Evolutionary conservation across 2,888 invertebrate genomes (phyloP).

Genomic region (Scaptomyza reducta): DNA sequence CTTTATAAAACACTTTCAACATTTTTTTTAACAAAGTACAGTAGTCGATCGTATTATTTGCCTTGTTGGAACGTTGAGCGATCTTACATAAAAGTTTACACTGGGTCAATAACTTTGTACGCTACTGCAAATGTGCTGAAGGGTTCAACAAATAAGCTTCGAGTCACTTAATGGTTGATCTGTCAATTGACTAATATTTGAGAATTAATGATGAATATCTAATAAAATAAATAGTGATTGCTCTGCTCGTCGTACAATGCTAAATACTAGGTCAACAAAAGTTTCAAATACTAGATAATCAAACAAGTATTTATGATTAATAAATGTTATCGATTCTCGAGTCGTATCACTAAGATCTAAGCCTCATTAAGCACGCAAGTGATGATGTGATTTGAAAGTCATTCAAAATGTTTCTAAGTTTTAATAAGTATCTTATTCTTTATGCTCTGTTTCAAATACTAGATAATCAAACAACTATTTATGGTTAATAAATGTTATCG

Average conservation of each 20-base stretch:
- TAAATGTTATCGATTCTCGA: neutral
- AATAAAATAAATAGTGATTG: neutral
- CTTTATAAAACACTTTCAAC: neutral
- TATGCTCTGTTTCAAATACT: no score
- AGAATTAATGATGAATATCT: neutral
- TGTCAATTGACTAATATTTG: neutral
- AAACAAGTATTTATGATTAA: neutral
- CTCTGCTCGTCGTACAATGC: neutral
- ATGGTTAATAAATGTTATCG: no score
- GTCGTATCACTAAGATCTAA: neutral
- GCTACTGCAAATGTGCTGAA: neutral
- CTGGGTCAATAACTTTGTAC: slow-evolving; percentile 23
- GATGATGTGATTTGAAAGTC: no score
- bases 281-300: neutral
- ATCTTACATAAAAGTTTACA: slow-evolving; percentile 15
- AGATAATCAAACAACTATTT: neutral
- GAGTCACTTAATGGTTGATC: neutral
- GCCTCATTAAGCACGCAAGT: neutral
- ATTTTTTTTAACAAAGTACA: slow-evolving; percentile 17
- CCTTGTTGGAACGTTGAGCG: slow-evolving; percentile 11
- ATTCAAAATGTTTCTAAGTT: no score
- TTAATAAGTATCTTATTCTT: no score
- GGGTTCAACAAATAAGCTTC: slow-evolving; percentile 16
- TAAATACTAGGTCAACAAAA: neutral
- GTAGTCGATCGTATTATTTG: slow-evolving; percentile 39